Evolutionary conservation across 2,113 vertebrate species (phyloP).

Genomic region (Procapra przewalskii): DNA sequence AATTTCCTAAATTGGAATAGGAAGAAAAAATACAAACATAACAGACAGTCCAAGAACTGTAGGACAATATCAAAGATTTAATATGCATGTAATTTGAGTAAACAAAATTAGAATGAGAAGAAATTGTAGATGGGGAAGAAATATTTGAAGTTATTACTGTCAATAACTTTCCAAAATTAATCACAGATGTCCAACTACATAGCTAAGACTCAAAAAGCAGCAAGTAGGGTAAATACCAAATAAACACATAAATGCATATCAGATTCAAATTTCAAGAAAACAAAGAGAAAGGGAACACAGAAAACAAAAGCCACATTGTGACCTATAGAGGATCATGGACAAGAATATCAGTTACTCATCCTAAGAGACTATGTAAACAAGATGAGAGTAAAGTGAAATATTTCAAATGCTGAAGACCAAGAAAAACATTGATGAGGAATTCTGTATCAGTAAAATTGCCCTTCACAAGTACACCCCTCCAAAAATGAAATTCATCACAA

Average conservation of each 20-base stretch:
- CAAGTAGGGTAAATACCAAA: neutral
- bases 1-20: neutral
- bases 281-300: neutral
- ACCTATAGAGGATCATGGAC: neutral
- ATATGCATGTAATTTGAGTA: neutral
- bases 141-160: neutral
- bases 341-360: neutral
- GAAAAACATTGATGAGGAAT: neutral
- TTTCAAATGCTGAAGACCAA: neutral
- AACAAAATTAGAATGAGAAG: neutral
- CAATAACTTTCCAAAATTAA: neutral
- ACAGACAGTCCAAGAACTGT: neutral
- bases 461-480: neutral
- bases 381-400: neutral
- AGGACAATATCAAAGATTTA: neutral
- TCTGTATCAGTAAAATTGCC: neutral
- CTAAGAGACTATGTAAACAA: neutral
- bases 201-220: neutral
- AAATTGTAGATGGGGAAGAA: neutral
- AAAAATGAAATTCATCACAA: neutral
- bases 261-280: neutral
- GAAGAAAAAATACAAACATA: neutral
- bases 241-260: neutral
- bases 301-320: neutral
- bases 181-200: neutral